Percentiles rank a stretch among this genome's conserved stretches.
phyloP scores from a whole-genome alignment of 1,140 invertebrate genomes.

The Pissodes strobi region DNA sequence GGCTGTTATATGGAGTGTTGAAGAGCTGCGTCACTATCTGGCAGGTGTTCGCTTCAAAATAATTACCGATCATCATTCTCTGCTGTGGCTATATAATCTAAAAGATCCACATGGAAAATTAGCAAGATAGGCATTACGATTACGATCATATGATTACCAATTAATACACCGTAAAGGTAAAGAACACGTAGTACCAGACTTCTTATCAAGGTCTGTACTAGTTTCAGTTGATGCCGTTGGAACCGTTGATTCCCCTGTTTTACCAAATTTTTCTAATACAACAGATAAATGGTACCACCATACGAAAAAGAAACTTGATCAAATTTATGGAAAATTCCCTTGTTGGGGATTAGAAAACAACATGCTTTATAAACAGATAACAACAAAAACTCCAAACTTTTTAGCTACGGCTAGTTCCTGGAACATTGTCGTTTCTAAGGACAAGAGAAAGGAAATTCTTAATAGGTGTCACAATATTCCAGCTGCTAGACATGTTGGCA shows the following conservation, averaged over 20 bases:
- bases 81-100: too few relatives aligned
- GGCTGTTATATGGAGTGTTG: too few relatives aligned
- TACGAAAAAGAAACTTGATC: neutral
- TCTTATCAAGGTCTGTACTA: too few relatives aligned
- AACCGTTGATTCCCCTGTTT: neutral
- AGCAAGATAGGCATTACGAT: too few relatives aligned
- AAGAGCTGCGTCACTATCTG: too few relatives aligned
- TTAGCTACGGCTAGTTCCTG: neutral
- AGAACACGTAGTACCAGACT: too few relatives aligned
- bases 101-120: too few relatives aligned
- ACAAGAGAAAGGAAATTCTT: constrained; percentile 3
- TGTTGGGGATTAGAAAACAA: neutral
- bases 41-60: too few relatives aligned
- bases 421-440: constrained; percentile 7
- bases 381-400: neutral
- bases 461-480: constrained; percentile 1
- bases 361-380: constrained; percentile 9
- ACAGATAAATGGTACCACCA: neutral
- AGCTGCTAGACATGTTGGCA: constrained; percentile 3
- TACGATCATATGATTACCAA: too few relatives aligned
- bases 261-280: neutral
- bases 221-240: neutral
- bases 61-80: too few relatives aligned
- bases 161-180: too few relatives aligned
- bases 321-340: neutral